These are phyloP conservation scores for Macrocentrus cingulum DNA, from an alignment of 1,140 invertebrate genomes.

Conservation along the genomic window DNA sequence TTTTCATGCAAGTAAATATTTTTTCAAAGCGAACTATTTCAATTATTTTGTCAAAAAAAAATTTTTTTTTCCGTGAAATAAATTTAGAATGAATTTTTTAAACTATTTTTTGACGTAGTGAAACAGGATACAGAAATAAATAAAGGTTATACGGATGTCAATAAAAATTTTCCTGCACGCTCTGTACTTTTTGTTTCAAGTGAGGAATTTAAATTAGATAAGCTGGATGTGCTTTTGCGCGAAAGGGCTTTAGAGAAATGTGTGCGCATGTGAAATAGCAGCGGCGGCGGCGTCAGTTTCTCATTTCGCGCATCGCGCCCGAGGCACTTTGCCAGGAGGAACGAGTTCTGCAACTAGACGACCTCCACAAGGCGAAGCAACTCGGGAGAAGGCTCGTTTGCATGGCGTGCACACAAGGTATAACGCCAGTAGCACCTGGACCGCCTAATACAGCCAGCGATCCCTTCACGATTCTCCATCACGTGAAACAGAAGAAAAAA, in stretches of 20 bases:
- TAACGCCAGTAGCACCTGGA: slow-evolving; percentile 27
- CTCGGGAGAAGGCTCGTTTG: slow-evolving; percentile 38
- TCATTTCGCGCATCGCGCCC: slow-evolving; percentile 15
- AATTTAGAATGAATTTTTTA: no score
- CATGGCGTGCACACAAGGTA: slow-evolving; percentile 30
- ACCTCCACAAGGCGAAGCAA: slow-evolving; percentile 45
- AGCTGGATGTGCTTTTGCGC: no score
- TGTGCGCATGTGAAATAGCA: background rate
- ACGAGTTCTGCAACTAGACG: slow-evolving; percentile 48
- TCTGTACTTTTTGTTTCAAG: slow-evolving; percentile 25
- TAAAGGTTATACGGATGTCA: no score
- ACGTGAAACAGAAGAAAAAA: no score
- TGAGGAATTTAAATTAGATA: slow-evolving; percentile 10
- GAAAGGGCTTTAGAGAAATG: no score
- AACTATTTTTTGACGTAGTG: no score
- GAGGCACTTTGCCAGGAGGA: slow-evolving; percentile 33
- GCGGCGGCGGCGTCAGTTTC: background rate
- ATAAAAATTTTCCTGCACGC: no score
- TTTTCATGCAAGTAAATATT: no score
- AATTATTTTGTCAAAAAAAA: no score
- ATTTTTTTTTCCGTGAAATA: slow-evolving; percentile 9
- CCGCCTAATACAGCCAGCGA: slow-evolving; percentile 39
- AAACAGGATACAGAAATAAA: no score
- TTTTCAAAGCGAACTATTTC: no score
- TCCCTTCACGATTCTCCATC: no score